These are phyloP conservation scores for Rutpela maculata DNA, from an alignment of 2,888 invertebrate genomes.

Conservation along the genomic window DNA sequence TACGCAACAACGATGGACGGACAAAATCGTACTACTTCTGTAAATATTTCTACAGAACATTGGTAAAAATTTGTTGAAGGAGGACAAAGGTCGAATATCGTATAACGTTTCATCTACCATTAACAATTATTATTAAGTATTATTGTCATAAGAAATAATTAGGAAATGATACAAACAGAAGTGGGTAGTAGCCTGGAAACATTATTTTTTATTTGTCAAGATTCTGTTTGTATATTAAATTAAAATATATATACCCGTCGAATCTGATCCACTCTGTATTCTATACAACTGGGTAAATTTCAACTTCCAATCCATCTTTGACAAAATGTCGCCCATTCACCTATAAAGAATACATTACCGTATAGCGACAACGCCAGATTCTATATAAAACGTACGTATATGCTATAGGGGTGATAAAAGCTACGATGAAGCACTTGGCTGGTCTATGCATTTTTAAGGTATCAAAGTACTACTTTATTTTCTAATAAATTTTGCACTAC, in stretches of 20 bases:
- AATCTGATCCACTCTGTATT: neutral
- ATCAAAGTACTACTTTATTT: neutral
- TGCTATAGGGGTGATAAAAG: neutral
- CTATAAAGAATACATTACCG: neutral
- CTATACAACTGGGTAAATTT: neutral
- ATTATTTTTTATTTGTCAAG: too few relatives aligned
- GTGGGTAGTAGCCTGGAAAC: too few relatives aligned
- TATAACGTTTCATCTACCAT: too few relatives aligned
- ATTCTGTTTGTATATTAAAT: too few relatives aligned
- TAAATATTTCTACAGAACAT: too few relatives aligned
- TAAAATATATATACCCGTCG: neutral
- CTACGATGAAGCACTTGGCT: neutral
- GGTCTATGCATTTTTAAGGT: conserved; percentile 4
- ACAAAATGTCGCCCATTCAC: neutral
- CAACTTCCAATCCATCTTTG: neutral
- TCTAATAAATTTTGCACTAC: neutral
- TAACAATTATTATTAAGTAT: too few relatives aligned
- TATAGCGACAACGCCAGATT: neutral
- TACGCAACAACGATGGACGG: too few relatives aligned
- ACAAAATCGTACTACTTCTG: too few relatives aligned
- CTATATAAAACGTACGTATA: neutral
- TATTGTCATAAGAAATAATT: too few relatives aligned
- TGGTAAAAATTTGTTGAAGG: too few relatives aligned
- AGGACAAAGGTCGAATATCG: too few relatives aligned
- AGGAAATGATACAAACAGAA: too few relatives aligned